phyloP scores from a whole-genome alignment of 2,113 vertebrate genomes.

The Nesogale talazaci region DNA sequence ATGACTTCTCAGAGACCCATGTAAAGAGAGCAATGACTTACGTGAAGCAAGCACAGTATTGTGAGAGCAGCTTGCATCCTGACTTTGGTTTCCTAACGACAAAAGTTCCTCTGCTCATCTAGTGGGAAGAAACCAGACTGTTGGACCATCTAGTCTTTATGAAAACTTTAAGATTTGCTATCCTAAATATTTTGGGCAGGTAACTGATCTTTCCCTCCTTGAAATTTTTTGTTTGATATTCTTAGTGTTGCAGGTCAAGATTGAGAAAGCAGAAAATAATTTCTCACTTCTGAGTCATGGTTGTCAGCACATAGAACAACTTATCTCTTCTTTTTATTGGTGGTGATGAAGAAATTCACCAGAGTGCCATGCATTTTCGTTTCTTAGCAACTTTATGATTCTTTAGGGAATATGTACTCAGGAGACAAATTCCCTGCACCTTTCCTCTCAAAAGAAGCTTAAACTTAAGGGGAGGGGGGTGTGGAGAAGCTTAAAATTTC shows the following conservation, averaged over 20 bases:
- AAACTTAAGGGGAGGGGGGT: no score
- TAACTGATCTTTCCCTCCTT: neutral
- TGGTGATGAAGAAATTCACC: neutral
- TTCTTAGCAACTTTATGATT: no score
- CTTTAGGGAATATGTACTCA: conserved; percentile 3
- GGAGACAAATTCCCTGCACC: neutral
- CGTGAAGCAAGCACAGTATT: neutral
- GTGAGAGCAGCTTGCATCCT: neutral
- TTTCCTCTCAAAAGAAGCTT: neutral
- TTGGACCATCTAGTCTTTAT: neutral
- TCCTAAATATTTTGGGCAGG: conserved; percentile 19
- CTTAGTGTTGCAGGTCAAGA: conserved; percentile 39
- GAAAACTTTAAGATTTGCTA: neutral
- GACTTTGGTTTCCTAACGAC: neutral
- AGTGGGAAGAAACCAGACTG: neutral
- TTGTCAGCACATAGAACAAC: conserved; percentile 9
- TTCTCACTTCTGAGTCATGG: conserved; percentile 40
- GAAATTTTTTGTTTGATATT: conserved; percentile 33
- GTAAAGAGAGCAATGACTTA: neutral
- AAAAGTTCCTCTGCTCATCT: neutral
- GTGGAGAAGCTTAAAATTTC: conserved; percentile 19
- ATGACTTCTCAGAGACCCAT: neutral
- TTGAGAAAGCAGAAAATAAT: conserved; percentile 52
- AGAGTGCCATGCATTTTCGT: no score
- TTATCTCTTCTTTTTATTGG: conserved; percentile 36